These are phyloP conservation scores for Lasioglossum baleicum DNA, from an alignment of 1,140 invertebrate genomes.

Conservation along the genomic window DNA sequence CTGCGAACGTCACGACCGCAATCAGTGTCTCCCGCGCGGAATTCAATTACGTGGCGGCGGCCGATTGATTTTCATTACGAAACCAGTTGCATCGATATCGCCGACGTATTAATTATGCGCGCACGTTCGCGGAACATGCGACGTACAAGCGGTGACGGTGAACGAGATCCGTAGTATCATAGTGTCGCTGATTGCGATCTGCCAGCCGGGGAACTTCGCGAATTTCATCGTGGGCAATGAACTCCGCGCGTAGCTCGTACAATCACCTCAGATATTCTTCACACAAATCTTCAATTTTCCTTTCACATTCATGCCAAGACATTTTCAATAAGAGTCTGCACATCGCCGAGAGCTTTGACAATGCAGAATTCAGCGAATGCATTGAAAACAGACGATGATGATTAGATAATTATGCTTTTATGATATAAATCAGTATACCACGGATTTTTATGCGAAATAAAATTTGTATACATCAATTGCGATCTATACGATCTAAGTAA, in stretches of 20 bases:
- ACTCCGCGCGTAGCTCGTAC: not conserved
- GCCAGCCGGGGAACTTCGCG: not conserved
- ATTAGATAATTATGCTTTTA: no score
- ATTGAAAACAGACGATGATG: no score
- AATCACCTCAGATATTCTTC: no score
- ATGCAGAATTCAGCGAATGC: no score
- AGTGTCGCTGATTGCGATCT: not conserved
- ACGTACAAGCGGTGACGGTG: constrained; percentile 2
- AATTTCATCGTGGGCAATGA: not conserved
- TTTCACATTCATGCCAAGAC: no score
- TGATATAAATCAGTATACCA: no score
- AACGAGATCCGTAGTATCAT: not conserved
- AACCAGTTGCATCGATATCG: constrained; percentile 30
- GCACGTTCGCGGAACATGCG: not conserved
- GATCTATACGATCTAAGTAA: no score
- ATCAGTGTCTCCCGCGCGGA: constrained; percentile 11
- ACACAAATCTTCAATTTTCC: no score
- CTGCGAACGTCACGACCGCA: not conserved
- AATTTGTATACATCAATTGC: no score
- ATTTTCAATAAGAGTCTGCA: no score
- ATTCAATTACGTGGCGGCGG: constrained; percentile 31
- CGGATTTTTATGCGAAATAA: no score
- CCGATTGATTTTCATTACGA: constrained; percentile 44
- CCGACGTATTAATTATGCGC: constrained; percentile 30
- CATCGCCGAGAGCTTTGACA: no score